Evolutionary conservation across 1,140 invertebrate genomes (phyloP).

Genomic region (Meloidogyne chitwoodi): DNA sequence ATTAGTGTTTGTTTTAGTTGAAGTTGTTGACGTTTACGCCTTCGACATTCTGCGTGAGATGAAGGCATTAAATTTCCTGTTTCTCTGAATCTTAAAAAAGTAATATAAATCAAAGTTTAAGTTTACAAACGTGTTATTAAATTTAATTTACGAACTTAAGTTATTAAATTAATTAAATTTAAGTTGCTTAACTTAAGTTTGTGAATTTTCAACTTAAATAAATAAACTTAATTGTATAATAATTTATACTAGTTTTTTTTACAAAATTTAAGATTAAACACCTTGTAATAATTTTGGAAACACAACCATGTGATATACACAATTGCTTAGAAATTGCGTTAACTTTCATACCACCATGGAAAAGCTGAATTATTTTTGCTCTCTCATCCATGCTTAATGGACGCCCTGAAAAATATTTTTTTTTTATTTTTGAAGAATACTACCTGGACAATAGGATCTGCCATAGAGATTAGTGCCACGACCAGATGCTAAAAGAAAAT

Average conservation of each 20-base stretch:
- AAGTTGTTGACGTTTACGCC: conserved; percentile 39
- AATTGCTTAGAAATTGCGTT: conserved; percentile 57
- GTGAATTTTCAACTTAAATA: too few species aligned
- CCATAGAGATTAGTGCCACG: conserved; percentile 57
- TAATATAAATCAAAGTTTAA: too few species aligned
- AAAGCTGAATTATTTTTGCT: conserved; percentile 50
- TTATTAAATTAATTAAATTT: too few species aligned
- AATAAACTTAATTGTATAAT: too few species aligned
- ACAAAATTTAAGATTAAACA: conserved; percentile 1
- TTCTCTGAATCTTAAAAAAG: conserved; percentile 53
- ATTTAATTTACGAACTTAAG: too few species aligned
- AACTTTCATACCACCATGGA: conserved; percentile 57
- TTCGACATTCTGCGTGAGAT: conserved; percentile 56
- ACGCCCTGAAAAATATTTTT: conserved; percentile 16
- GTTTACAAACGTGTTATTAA: not conserved
- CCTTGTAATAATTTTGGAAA: conserved; percentile 59
- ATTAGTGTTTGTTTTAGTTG: not conserved
- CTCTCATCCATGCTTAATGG: conserved; percentile 58
- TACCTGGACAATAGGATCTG: conserved; percentile 54
- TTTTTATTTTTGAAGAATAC: not conserved
- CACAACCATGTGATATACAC: conserved; percentile 59
- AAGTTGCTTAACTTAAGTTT: too few species aligned
- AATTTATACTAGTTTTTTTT: too few species aligned
- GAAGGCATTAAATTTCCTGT: conserved; percentile 53
- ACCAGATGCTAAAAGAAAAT: conserved; percentile 8